Evolutionary conservation across 2,113 vertebrate species (phyloP).

Genomic region (Cyprinodon variegatus): DNA sequence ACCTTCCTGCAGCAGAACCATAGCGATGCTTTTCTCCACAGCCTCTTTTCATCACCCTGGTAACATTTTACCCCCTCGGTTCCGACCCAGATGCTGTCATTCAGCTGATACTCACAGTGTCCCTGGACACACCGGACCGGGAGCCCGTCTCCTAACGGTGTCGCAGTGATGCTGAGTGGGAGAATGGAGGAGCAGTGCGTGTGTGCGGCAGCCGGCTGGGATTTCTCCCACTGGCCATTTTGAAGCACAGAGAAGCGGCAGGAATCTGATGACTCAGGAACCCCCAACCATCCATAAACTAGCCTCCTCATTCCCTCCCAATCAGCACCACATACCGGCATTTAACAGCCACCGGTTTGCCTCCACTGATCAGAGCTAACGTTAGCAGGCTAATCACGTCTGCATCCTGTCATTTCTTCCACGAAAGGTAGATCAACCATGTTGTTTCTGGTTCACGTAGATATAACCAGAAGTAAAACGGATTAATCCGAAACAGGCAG

Average conservation of each 20-base stretch:
- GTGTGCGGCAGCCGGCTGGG: slow-evolving; percentile 56
- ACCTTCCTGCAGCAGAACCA: slow-evolving; percentile 55
- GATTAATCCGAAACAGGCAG: not conserved
- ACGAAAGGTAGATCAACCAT: slow-evolving; percentile 21
- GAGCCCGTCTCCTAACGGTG: slow-evolving; percentile 53
- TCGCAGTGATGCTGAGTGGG: slow-evolving; percentile 64
- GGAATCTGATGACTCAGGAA: slow-evolving; percentile 63
- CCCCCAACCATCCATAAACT: not conserved
- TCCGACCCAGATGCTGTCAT: slow-evolving; percentile 6
- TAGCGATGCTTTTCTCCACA: slow-evolving; percentile 24
- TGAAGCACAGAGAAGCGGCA: slow-evolving; percentile 55
- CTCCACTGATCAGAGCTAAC: not conserved
- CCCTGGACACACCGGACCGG: slow-evolving; percentile 9
- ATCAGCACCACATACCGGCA: slow-evolving; percentile 17
- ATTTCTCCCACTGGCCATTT: slow-evolving; percentile 72
- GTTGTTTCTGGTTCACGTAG: not conserved
- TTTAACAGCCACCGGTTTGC: not conserved
- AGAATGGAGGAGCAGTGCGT: slow-evolving; percentile 47
- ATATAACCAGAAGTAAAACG: accelerated
- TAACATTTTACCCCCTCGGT: slow-evolving; percentile 4
- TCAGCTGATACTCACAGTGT: slow-evolving; percentile 51
- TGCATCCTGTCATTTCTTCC: slow-evolving; percentile 7
- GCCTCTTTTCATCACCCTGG: not conserved
- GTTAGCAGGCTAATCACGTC: slow-evolving; percentile 40
- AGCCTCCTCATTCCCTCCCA: not conserved